Base-by-base conservation (phyloP, 2,797 vertebrate species). In the Botia almorhae region DNA sequence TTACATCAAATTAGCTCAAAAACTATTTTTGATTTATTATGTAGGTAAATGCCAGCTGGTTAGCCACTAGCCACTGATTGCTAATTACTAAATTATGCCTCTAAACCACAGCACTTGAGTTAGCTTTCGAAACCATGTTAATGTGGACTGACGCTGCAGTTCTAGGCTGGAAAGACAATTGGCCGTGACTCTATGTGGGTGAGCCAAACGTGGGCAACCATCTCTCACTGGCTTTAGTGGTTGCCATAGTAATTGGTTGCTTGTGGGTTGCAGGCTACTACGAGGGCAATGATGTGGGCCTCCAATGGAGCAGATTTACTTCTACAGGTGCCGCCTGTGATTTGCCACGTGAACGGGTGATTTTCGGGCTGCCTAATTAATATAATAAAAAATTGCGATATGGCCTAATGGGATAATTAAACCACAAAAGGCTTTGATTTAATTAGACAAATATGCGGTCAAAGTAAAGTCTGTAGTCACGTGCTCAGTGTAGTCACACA, bases 201-300 rank as follows among this genome's bases (percentile, higher is more conserved):
- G 78, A 80, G 48, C 48, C 69, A 79, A 71, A 64, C 77, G 69
- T 79, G 77, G 69, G 77, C 58, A 64, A 64, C n/a, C 58, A 64
- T 63, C 58, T 79, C 69, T 79, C 69, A 23, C 43, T 71, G 51
- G 78, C 78, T 67, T 74, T 70, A 74, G 23, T 68, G 36, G 78
- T 80, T 80, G 29, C 78, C 69, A 80, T 80, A 73, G 78, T 56
- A 67, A 73, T 80, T 33, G 69, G 69, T 33, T 74, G 61, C 70
- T 74, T 73, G 70, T 67, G 71, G 69, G 78, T 80, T 74, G 78
- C 17, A 65, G 63, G 63, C 61, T 67, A 67, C 65, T 67, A 53
- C 56, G 33, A 73, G 78, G 70, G 69, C 69, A 80, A 67, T 67
- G 39, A 68, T 50, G 78, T 80, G 70, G 75, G 36, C 16, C 43